phyloP scores from a whole-genome alignment of 2,113 vertebrate species.

The Caranx ignobilis region DNA sequence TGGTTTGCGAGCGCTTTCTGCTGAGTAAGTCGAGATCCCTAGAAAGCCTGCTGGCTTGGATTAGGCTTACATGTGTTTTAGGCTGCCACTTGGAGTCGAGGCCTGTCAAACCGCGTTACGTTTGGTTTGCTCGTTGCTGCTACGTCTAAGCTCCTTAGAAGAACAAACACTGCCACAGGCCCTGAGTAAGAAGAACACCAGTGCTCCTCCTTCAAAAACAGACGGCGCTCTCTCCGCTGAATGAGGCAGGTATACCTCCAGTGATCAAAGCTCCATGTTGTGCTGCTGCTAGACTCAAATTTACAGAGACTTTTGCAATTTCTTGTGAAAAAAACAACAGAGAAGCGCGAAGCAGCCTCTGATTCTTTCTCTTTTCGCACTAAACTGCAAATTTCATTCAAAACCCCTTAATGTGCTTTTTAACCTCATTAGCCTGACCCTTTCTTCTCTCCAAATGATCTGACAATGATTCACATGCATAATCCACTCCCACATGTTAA shows the following conservation, averaged over 20 bases:
- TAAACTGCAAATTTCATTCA: conserved; percentile 46
- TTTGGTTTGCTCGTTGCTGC: conserved; percentile 44
- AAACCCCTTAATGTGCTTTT: conserved; percentile 62
- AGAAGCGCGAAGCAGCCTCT: neutral
- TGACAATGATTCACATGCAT: conserved; percentile 67
- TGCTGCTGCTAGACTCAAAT: conserved; percentile 8
- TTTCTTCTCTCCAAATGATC: conserved; percentile 67
- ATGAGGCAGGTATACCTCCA: neutral
- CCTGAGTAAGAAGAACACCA: neutral
- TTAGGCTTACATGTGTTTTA: conserved; percentile 57
- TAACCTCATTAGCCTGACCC: conserved; percentile 71
- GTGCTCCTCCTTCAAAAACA: conserved; percentile 19
- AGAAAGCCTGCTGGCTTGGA: conserved; percentile 52
- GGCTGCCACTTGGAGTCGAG: conserved; percentile 53
- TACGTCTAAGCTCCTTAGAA: conserved; percentile 65
- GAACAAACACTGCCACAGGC: conserved; percentile 40
- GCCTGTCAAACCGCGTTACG: conserved; percentile 62
- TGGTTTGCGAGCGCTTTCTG: conserved; percentile 28
- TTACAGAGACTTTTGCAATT: conserved; percentile 5
- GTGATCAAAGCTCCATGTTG: conserved; percentile 32
- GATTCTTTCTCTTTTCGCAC: conserved; percentile 14
- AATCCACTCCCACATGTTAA: conserved; percentile 78
- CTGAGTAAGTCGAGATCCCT: conserved; percentile 45
- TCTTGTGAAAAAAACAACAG: neutral
- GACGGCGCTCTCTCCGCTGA: conserved; percentile 1